Conservation (phyloP, 2,113 vertebrate species). For the Conger conger region DNA sequence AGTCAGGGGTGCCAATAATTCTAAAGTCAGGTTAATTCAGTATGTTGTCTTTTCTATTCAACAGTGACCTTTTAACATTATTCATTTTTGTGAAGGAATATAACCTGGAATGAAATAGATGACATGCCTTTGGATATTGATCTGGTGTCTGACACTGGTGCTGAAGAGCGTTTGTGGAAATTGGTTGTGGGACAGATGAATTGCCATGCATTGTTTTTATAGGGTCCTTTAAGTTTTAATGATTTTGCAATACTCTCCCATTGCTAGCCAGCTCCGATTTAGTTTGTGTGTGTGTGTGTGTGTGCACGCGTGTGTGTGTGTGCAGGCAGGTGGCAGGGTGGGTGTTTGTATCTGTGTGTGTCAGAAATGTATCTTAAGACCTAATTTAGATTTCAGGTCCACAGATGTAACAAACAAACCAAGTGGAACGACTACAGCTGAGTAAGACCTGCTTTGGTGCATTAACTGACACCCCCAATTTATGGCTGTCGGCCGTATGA, state of each 20-base stretch:
- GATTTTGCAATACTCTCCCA: slow-evolving; percentile 73
- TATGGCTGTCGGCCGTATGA: neutral
- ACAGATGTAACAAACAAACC: neutral
- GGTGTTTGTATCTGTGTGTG: slow-evolving; percentile 1
- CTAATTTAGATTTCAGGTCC: neutral
- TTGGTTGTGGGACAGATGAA: slow-evolving; percentile 80
- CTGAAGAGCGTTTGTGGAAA: slow-evolving; percentile 76
- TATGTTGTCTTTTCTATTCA: neutral
- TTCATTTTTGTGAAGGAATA: neutral
- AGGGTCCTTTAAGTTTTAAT: slow-evolving; percentile 83
- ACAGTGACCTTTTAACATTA: neutral
- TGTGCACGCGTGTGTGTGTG: slow-evolving; percentile 18
- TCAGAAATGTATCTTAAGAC: neutral
- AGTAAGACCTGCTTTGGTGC: neutral
- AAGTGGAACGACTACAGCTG: neutral
- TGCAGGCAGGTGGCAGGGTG: slow-evolving; percentile 18
- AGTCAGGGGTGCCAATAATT: too few species aligned
- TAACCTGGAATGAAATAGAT: neutral
- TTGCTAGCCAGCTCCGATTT: slow-evolving; percentile 11
- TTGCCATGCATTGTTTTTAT: slow-evolving; percentile 75
- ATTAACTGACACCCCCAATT: neutral
- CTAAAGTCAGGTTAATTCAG: too few species aligned
- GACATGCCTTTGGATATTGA: neutral
- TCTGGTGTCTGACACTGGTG: slow-evolving; percentile 36
- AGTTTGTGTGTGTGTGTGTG: slow-evolving; percentile 52